Base-by-base conservation (phyloP, 2,888 invertebrate species). In the Syritta pipiens region DNA sequence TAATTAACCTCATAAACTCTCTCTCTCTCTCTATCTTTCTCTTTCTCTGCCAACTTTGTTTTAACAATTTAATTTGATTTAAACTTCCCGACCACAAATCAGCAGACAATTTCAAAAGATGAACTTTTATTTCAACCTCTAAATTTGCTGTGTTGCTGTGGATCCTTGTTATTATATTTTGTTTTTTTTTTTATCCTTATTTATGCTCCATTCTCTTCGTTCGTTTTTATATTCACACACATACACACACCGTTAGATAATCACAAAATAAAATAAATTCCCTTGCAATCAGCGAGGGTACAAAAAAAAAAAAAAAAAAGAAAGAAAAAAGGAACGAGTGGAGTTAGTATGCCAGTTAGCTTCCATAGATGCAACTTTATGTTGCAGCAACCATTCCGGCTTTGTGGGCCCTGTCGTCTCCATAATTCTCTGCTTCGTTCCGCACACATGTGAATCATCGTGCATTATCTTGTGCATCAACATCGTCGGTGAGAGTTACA, bases 361-460 rank as follows among this genome's bases (percentile, higher is more conserved):
- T n/a, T n/a, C 55, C 40, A 53, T 71, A 60, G 71, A 71, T 71
- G 71, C 77, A 77, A 71, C 48, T 71, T 77, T 67, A 67, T 77
- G 59, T 53, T 65, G 63, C 65, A 67, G 24, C 42, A 32, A 55
- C 32, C 17, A 24, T 26, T 14, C 10, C 17, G 10, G 10, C 22
- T 28, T 19, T 51, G 26, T 14, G n/a, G n/a, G n/a, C 40, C n/a
- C 19, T 14, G 24, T 7, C 17, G 20, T 40, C 26, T 26, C 14
- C 22, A 48, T 76, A 48, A 30, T 20, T 32, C 28, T 62, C 30
- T 49, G 35, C 35, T 32, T 14, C 6, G 12, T 7, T 37, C 10
- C 32, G 63, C 24, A 35, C 65, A 60, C 48, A 49, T 51, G 51
- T 51, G 71, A 35, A 57, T 48, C 35, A 17, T 17, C 7, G 14